Evolutionary conservation across 2,113 vertebrate genomes (phyloP).

Genomic region (Salvelinus fontinalis): DNA sequence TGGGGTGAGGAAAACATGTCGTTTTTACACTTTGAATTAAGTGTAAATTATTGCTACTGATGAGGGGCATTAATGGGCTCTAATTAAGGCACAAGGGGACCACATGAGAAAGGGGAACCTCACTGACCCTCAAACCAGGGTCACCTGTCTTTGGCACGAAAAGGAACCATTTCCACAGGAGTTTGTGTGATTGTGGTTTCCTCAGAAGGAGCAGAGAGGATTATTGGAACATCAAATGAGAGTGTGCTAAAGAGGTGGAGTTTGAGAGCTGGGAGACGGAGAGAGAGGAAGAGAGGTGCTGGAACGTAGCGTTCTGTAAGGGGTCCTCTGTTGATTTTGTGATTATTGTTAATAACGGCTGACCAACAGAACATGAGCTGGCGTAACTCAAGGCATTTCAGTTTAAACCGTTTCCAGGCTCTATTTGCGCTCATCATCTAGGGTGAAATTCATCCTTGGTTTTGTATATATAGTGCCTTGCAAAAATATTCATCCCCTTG

Average conservation of each 20-base stretch:
- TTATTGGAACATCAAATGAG: constrained; percentile 16
- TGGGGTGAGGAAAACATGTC: constrained; percentile 10
- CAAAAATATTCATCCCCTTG: too few species aligned
- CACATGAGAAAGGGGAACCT: not conserved
- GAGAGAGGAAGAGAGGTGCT: constrained; percentile 12
- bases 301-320: constrained; percentile 45
- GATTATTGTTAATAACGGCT: constrained; percentile 56
- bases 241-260: not conserved
- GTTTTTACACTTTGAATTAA: constrained; percentile 4
- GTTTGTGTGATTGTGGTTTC: not conserved
- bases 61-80: constrained; percentile 41
- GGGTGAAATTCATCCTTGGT: constrained; percentile 5
- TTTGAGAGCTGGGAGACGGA: not conserved
- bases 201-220: not conserved
- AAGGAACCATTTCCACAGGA: constrained; percentile 13
- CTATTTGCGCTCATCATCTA: constrained; percentile 19
- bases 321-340: constrained; percentile 44
- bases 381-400: constrained; percentile 25
- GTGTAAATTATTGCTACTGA: constrained; percentile 41
- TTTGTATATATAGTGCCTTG: too few species aligned
- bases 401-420: constrained; percentile 32
- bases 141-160: constrained; percentile 26
- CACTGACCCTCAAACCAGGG: constrained; percentile 16
- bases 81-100: constrained; percentile 24
- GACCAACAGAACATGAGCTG: constrained; percentile 38